Evolutionary conservation across 2,113 vertebrate species (phyloP), one percentile per base, ranked within the genome.

Genomic region (Misgurnus mizolepis): DNA sequence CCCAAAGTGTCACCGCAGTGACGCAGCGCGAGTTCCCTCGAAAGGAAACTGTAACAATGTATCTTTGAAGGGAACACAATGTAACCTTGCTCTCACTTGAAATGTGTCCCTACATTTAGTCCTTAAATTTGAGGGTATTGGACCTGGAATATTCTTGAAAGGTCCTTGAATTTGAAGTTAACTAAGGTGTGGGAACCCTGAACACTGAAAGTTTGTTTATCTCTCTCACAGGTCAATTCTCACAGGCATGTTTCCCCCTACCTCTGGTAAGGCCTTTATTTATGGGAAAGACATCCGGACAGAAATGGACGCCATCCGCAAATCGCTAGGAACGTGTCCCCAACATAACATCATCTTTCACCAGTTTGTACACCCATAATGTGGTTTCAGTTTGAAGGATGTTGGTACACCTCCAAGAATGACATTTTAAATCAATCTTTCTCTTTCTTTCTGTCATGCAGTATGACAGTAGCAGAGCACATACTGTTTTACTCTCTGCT

Each of bases 271-370:
- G 0, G 95, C 97, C 53, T 90, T 93, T 75, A 87, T 98, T 79
- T 94, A 95, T 0, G 95, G 94, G 53, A 93, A 94, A 84, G 94
- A 98, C 89, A 95, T 98, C 84, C 93, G 94, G 83, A 95, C 89
- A 2, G 94, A 93, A 82, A 94, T 96, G 89, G 91, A 95, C 71
- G 86, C 87, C 40, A 85, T 98, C 81, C 93, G 94, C 8, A 92
- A 91, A 85, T 94, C 91, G 85, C 88, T 97, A 67, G 95, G 96
- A 86, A 95, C 95, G 93, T 98, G 96, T 62, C 97, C 96, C n/a
- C 96, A 98, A 80, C 91, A 97, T 87, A 98, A 98, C 90, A 94
- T 96, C 85, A 91, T 97, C 14, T 98, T 96, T 86, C 93, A 92
- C 41, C 90, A 96, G 97, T 98, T 89, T 86, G 96, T 90, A 4